Percentiles rank a stretch among this genome's conserved stretches.
Conservation (phyloP, 64 coral and sea anemone genomes). For the Stichodactyla helianthus region DNA sequence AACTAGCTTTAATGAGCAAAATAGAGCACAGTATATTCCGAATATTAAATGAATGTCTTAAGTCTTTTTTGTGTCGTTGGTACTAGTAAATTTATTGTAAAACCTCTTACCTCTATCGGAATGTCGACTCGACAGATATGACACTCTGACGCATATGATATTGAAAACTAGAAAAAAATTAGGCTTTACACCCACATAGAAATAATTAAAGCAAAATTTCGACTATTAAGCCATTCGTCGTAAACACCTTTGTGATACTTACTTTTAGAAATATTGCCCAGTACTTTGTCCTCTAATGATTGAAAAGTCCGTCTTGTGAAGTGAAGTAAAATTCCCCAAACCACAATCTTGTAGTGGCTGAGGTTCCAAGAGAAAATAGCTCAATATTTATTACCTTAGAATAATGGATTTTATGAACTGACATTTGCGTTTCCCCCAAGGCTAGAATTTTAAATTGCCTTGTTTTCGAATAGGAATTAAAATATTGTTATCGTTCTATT, state of each 20-base stretch:
- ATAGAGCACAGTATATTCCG: background rate
- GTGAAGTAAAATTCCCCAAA: background rate
- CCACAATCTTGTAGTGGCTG: background rate
- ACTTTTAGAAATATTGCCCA: background rate
- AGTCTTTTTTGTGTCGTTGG: background rate
- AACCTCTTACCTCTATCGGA: background rate
- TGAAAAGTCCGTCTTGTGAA: background rate
- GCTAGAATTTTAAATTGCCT: background rate
- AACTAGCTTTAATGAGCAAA: background rate
- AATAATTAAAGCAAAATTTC: background rate
- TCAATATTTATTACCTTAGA: background rate
- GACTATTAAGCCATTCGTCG: background rate
- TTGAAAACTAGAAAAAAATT: background rate
- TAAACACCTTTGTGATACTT: background rate
- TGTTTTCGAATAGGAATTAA: background rate
- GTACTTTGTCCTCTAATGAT: background rate
- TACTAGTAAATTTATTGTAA: background rate
- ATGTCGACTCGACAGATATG: background rate
- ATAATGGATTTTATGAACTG: background rate
- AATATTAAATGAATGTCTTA: background rate
- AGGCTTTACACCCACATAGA: background rate
- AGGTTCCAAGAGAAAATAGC: background rate
- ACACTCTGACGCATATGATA: background rate
- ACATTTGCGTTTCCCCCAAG: background rate
- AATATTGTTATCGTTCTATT: background rate